Evolutionary conservation across 1,140 invertebrate genomes (phyloP).

Genomic region (Melipona quadrifasciata): DNA sequence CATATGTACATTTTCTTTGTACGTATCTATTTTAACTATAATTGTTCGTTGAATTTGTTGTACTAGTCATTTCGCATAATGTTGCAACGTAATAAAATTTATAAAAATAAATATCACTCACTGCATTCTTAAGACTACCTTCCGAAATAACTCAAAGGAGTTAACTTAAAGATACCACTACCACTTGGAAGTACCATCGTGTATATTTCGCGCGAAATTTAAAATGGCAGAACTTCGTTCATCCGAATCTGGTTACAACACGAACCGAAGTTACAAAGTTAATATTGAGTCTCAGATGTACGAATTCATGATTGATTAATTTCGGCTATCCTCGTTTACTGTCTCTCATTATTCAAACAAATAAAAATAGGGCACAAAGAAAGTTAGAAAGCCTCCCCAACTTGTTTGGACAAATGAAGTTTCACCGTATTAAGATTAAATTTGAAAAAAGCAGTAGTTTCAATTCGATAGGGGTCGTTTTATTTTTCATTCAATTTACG

Average conservation of each 20-base stretch:
- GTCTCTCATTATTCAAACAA: too few species aligned
- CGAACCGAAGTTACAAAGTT: too few species aligned
- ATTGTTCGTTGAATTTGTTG: neutral
- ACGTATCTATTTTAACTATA: neutral
- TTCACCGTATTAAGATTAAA: too few species aligned
- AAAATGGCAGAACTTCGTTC: neutral
- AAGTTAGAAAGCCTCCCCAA: too few species aligned
- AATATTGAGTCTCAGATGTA: too few species aligned
- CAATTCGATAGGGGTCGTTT: neutral
- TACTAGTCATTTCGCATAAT: neutral
- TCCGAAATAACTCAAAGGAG: neutral
- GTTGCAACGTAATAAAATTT: neutral
- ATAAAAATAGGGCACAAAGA: too few species aligned
- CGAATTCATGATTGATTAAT: too few species aligned
- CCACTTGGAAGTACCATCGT: neutral
- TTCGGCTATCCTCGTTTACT: too few species aligned
- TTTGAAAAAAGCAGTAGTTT: neutral
- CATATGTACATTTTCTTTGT: neutral
- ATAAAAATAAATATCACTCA: neutral
- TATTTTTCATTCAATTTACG: neutral
- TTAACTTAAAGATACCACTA: neutral
- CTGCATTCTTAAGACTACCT: neutral
- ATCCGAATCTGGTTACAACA: too few species aligned
- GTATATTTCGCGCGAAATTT: neutral
- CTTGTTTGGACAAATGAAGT: too few species aligned